Evolutionary conservation across 2,888 invertebrate species (phyloP).

Genomic region (Athalia rosae): DNA sequence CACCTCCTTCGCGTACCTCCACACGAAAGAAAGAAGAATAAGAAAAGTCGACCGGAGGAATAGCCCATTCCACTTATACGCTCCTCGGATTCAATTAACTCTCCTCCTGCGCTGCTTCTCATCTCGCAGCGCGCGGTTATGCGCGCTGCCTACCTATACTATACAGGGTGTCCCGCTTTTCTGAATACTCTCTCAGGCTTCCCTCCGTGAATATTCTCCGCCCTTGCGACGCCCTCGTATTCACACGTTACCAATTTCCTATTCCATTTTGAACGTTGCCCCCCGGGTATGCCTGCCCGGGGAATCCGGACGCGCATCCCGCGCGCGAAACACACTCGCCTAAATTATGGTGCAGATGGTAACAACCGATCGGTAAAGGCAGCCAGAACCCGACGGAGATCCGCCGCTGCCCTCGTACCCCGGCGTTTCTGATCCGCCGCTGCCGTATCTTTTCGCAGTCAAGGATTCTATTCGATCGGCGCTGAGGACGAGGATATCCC

Average conservation of each 20-base stretch:
- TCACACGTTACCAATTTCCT: conserved; percentile 37
- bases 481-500: too few species aligned
- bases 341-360: conserved; percentile 10
- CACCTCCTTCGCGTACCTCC: conserved; percentile 13
- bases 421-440: not conserved
- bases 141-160: conserved; percentile 53
- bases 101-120: conserved; percentile 67
- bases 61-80: conserved; percentile 73
- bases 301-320: conserved; percentile 24
- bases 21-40: conserved; percentile 67
- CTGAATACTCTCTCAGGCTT: conserved; percentile 32
- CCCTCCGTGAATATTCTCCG: conserved; percentile 8
- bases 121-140: conserved; percentile 61
- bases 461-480: not conserved
- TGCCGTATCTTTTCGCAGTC: not conserved
- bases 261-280: conserved; percentile 18
- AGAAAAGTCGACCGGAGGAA: conserved; percentile 67
- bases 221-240: conserved; percentile 40
- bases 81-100: conserved; percentile 73
- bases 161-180: conserved; percentile 48
- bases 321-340: conserved; percentile 37
- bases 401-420: not conserved
- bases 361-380: conserved; percentile 20
- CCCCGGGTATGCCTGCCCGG: conserved; percentile 3
- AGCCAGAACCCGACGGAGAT: conserved; percentile 29